Percentiles rank a stretch among this genome's conserved stretches.
These are phyloP conservation scores for Diogma glabrata DNA, from an alignment of 2,888 invertebrate genomes.

Conservation along the genomic window DNA sequence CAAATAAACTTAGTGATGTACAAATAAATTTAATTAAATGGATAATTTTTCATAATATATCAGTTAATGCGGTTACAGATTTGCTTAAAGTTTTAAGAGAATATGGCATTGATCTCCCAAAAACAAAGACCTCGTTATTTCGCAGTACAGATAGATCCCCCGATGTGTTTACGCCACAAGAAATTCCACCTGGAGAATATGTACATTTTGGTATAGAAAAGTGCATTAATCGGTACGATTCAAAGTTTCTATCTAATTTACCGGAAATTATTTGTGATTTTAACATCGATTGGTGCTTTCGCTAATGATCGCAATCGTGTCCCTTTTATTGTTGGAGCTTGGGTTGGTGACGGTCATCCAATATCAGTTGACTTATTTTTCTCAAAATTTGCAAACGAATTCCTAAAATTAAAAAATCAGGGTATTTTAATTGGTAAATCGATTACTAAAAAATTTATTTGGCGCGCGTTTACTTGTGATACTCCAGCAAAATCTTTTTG, in stretches of 20 bases:
- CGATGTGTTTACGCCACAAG: neutral
- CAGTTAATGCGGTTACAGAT: neutral
- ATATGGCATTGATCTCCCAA: neutral
- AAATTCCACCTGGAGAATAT: neutral
- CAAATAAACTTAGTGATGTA: neutral
- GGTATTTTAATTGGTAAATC: too few species aligned
- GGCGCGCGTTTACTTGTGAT: neutral
- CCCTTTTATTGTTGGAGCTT: slow-evolving; percentile 6
- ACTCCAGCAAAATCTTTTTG: slow-evolving; percentile 5
- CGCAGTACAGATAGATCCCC: neutral
- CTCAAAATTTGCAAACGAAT: neutral
- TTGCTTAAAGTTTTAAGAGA: neutral
- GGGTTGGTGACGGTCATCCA: neutral
- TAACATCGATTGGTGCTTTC: slow-evolving; percentile 6
- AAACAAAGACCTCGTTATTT: neutral
- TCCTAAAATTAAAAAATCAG: neutral
- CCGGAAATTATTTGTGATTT: slow-evolving; percentile 5
- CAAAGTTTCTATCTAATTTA: neutral
- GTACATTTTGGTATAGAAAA: neutral
- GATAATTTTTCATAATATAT: neutral
- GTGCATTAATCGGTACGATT: neutral
- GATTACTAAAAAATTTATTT: neutral
- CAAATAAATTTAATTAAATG: slow-evolving; percentile 1
- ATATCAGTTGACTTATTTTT: neutral
- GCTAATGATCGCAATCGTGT: neutral